These are phyloP conservation scores for Marcusenius ussheri DNA, from an alignment of 2,113 vertebrate species.

Conservation along the genomic window DNA sequence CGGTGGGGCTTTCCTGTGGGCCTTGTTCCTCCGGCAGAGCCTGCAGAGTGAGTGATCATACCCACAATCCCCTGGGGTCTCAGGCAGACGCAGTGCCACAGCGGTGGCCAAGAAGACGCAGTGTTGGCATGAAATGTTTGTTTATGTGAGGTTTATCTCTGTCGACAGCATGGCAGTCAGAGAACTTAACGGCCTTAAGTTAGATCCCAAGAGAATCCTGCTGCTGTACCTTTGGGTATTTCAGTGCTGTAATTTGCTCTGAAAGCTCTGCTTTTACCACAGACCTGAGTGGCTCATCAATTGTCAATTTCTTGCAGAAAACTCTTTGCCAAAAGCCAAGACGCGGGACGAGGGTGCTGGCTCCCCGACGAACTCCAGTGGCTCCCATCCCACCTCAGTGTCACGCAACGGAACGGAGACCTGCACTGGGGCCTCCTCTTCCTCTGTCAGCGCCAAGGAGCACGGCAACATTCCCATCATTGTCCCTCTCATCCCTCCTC, in stretches of 20 bases:
- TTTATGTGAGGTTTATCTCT: neutral
- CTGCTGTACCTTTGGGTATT: neutral
- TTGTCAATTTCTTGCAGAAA: conserved; percentile 68
- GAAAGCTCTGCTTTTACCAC: neutral
- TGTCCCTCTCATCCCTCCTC: conserved; percentile 91
- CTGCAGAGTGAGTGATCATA: neutral
- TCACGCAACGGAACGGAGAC: conserved; percentile 85
- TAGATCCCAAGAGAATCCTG: neutral
- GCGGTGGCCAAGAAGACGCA: neutral
- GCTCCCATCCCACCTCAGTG: conserved; percentile 76
- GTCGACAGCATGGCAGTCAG: neutral
- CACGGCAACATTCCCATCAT: conserved; percentile 90
- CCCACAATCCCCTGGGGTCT: neutral
- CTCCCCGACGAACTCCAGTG: conserved; percentile 82
- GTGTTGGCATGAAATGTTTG: neutral
- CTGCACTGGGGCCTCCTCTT: conserved; percentile 75
- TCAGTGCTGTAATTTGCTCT: neutral
- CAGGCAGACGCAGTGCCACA: neutral
- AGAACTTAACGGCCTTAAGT: neutral
- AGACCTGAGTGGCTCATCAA: neutral
- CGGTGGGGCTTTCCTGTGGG: neutral
- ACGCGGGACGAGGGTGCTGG: conserved; percentile 76
- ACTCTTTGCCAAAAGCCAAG: conserved; percentile 95
- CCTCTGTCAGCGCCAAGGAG: conserved; percentile 81
- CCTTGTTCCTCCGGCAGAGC: neutral